phyloP scores from a whole-genome alignment of 2,113 vertebrate genomes.

The Sylvia atricapilla region DNA sequence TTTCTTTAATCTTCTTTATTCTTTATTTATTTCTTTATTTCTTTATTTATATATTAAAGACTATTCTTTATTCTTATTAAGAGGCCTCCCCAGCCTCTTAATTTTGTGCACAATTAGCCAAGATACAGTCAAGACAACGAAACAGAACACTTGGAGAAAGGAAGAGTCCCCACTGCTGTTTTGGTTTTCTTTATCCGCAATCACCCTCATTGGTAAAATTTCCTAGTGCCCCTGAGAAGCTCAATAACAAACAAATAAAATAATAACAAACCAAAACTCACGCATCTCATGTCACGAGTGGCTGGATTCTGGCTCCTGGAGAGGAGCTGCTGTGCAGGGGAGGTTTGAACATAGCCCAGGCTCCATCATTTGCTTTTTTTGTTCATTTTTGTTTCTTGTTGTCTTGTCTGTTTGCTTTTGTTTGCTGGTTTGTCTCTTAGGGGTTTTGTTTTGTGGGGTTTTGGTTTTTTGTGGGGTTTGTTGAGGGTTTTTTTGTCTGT shows the following conservation, averaged over 20 bases:
- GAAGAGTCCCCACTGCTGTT: not conserved
- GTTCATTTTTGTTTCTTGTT: not conserved
- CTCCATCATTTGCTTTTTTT: not conserved
- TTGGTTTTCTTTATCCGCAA: not conserved
- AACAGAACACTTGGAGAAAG: not conserved
- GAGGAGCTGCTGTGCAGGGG: not conserved
- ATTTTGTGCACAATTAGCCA: constrained; percentile 16
- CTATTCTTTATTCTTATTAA: too few relatives aligned
- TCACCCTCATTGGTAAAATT: not conserved
- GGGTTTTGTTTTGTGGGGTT: not conserved
- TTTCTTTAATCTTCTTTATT: too few relatives aligned
- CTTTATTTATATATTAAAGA: too few relatives aligned
- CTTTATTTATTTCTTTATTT: too few relatives aligned
- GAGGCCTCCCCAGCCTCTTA: not conserved
- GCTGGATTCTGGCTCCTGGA: not conserved
- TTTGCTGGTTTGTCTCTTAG: not conserved
- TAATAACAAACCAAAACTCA: not conserved
- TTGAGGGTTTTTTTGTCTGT: too few relatives aligned
- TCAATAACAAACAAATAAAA: not conserved
- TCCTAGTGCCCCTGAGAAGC: not conserved
- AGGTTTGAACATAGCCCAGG: not conserved
- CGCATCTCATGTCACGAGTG: not conserved
- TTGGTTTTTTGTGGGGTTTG: not conserved
- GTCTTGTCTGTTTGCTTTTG: not conserved
- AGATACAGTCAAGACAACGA: not conserved